These are phyloP conservation scores for Agapornis roseicollis DNA, from an alignment of 2,113 vertebrate species.

Conservation along the genomic window DNA sequence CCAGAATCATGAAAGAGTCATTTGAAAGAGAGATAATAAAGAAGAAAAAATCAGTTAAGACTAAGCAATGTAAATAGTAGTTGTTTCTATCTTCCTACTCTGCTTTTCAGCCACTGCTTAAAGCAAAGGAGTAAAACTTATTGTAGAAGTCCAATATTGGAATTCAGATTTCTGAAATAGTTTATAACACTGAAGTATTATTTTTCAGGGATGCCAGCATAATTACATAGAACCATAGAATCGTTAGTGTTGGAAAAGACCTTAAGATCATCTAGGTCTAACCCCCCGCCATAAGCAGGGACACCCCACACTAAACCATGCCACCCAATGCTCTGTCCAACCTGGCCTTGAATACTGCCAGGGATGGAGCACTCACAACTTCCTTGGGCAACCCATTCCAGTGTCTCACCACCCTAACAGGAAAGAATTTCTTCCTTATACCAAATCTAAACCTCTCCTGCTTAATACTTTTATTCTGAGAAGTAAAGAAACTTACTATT, in stretches of 20 bases:
- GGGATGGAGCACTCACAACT: too few species aligned
- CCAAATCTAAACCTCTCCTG: too few species aligned
- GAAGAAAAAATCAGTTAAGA: slow-evolving; percentile 26
- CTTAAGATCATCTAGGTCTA: too few species aligned
- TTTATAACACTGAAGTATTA: neutral
- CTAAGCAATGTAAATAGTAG: slow-evolving; percentile 33
- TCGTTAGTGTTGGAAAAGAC: too few species aligned
- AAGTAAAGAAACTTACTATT: neutral
- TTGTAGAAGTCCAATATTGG: neutral
- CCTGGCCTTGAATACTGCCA: too few species aligned
- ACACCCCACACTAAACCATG: too few species aligned
- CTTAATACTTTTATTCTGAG: neutral
- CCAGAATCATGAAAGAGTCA: slow-evolving; percentile 51
- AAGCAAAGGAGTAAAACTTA: neutral
- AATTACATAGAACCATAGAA: too few species aligned
- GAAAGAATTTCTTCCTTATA: too few species aligned
- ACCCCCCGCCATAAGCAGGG: too few species aligned
- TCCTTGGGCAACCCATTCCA: too few species aligned
- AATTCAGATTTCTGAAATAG: neutral
- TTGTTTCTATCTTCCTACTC: slow-evolving; percentile 45
- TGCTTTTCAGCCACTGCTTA: neutral
- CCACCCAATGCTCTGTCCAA: too few species aligned
- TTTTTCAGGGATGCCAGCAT: neutral
- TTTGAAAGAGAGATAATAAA: slow-evolving; percentile 29
- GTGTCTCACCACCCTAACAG: too few species aligned